Evolutionary conservation across 2,888 invertebrate genomes (phyloP), one percentile per base, ranked within the genome.

Genomic region (Spisula subtruncata): DNA sequence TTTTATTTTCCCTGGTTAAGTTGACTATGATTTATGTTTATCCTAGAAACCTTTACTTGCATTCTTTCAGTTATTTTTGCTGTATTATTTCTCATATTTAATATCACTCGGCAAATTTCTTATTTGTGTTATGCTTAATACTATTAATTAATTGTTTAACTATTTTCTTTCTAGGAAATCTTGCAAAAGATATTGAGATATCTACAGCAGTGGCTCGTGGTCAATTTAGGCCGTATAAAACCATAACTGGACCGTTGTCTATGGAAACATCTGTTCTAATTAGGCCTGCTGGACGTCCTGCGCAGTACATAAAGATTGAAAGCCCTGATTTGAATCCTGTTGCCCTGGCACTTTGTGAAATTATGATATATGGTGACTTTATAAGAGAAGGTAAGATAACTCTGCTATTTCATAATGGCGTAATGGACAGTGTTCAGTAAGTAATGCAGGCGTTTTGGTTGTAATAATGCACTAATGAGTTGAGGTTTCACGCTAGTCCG

Each of bases 301-400:
- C 71, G 6, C 83, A 48, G 41, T 71, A 46, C 48, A 60, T 83
- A 18, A 83, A 71, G n/a, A 29, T 83, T 25, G 25, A 8, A 25
- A 71, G 20, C 25, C 29, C 20, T 0, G 48, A 46, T 48, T 0
- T 10, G 10, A 2, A 25, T 6, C 29, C 48, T 14, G 32, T 35
- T 25, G 14, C 41, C 1, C 83, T 83, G 8, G 66, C 66, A 71
- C 48, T 83, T 12, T 83, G 83, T 83, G 83, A 83, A 83, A 71
- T 83, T 46, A 25, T 35, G 29, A 48, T 83, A 2, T 83, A 71
- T 71, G 83, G 83, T 6, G 48, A 46, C n/a, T 83, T 46, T 16
- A 41, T 48, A 2, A 71, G 71, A 25, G 46, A 66, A 71, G 71
- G 83, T 83, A 35, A 71, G 80, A 1, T 1, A 14, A 60, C n/a